Conservation (phyloP, 1,140 invertebrate species). For the Laodelphax striatellus region DNA sequence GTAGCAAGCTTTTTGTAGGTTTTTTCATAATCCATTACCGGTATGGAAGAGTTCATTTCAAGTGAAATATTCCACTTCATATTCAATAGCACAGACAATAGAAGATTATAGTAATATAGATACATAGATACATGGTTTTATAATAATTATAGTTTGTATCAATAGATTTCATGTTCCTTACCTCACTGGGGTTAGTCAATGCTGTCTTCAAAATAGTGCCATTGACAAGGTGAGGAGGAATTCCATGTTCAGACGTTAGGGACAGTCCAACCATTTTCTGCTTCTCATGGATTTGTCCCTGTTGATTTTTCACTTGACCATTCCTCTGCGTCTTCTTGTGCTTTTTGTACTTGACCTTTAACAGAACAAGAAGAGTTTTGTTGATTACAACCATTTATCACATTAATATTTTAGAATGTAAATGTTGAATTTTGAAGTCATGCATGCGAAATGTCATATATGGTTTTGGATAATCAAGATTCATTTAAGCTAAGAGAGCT, state of each 20-base stretch:
- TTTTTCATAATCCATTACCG: too few relatives aligned
- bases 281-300: conserved; percentile 28
- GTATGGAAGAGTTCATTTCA: too few relatives aligned
- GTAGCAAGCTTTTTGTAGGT: too few relatives aligned
- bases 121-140: too few relatives aligned
- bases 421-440: conserved; percentile 5
- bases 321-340: conserved; percentile 71
- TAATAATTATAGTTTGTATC: too few relatives aligned
- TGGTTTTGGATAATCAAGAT: neutral
- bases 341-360: conserved; percentile 92
- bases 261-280: conserved; percentile 19
- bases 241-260: conserved; percentile 27
- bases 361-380: neutral
- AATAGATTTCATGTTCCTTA: conserved; percentile 26
- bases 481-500: neutral
- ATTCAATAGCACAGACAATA: too few relatives aligned
- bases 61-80: too few relatives aligned
- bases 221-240: conserved; percentile 64
- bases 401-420: neutral
- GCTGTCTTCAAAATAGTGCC: conserved; percentile 89
- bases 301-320: conserved; percentile 38
- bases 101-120: too few relatives aligned
- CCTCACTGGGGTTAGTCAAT: conserved; percentile 83
- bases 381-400: neutral
- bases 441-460: too few relatives aligned